phyloP scores from a whole-genome alignment of 1,140 invertebrate species.

The Tribolium madens region DNA sequence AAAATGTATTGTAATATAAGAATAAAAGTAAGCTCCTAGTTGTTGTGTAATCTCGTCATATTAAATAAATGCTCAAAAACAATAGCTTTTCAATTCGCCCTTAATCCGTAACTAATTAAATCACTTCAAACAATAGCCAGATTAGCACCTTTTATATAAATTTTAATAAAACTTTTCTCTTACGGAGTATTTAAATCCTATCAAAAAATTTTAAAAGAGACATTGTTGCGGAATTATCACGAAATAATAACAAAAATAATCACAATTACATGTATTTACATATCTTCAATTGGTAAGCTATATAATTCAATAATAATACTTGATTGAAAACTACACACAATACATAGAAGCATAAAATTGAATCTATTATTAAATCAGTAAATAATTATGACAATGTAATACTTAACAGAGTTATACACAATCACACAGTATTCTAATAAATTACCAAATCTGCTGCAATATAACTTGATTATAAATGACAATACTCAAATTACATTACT shows the following conservation, averaged over 20 bases:
- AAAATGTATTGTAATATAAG: conserved; percentile 2
- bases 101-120: conserved; percentile 10
- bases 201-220: neutral
- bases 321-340: neutral
- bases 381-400: neutral
- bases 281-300: neutral
- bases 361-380: neutral
- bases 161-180: neutral
- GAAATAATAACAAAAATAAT: neutral
- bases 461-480: too few species aligned
- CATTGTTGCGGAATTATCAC: neutral
- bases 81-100: conserved; percentile 9
- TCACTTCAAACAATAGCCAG: neutral
- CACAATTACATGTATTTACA: neutral
- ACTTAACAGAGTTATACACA: too few species aligned
- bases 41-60: conserved; percentile 33
- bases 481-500: too few species aligned
- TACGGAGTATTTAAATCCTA: too few species aligned
- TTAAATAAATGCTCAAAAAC: conserved; percentile 30
- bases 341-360: neutral
- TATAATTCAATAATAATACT: too few species aligned
- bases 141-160: conserved; percentile 10
- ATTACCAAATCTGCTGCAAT: too few species aligned
- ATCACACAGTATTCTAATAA: too few species aligned
- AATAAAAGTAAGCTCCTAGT: conserved; percentile 4